phyloP scores from a whole-genome alignment of 2,113 vertebrate genomes.

The Ifrita kowaldi region DNA sequence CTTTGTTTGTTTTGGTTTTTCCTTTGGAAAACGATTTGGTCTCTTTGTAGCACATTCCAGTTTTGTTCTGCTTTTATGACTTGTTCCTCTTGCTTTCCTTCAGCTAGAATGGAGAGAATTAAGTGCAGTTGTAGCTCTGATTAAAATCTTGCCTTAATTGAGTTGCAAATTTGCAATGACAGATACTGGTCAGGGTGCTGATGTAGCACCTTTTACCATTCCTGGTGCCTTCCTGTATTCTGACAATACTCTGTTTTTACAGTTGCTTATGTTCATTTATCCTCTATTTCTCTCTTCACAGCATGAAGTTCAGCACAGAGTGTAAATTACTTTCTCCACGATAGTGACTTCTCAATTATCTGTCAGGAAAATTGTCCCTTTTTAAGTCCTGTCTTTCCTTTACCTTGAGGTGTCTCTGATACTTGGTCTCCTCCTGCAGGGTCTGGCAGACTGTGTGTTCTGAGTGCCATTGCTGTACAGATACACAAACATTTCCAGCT shows the following conservation, averaged over 20 bases:
- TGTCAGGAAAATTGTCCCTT: not conserved
- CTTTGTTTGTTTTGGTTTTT: conserved; percentile 22
- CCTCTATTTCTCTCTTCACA: not conserved
- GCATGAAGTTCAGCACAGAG: not conserved
- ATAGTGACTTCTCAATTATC: not conserved
- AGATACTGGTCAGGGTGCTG: not conserved
- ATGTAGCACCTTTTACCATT: not conserved
- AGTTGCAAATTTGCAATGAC: conserved; percentile 39
- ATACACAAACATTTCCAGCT: not conserved
- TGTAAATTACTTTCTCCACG: not conserved
- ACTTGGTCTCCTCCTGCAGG: not conserved
- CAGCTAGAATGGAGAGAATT: not conserved
- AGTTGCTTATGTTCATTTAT: not conserved
- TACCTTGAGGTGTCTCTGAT: not conserved
- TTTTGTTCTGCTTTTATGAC: conserved; percentile 3
- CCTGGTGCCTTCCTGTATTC: not conserved
- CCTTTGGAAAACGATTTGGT: not conserved
- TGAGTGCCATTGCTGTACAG: not conserved
- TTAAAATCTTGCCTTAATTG: conserved; percentile 29
- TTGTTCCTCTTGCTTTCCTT: not conserved
- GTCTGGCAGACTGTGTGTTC: not conserved
- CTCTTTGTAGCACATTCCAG: not conserved
- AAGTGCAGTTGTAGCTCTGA: conserved; percentile 4
- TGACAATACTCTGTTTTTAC: not conserved
- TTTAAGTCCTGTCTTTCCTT: not conserved